Evolutionary conservation across 2,888 invertebrate genomes (phyloP), one percentile per base, ranked within the genome.

Genomic region (Cheilosia vernalis): DNA sequence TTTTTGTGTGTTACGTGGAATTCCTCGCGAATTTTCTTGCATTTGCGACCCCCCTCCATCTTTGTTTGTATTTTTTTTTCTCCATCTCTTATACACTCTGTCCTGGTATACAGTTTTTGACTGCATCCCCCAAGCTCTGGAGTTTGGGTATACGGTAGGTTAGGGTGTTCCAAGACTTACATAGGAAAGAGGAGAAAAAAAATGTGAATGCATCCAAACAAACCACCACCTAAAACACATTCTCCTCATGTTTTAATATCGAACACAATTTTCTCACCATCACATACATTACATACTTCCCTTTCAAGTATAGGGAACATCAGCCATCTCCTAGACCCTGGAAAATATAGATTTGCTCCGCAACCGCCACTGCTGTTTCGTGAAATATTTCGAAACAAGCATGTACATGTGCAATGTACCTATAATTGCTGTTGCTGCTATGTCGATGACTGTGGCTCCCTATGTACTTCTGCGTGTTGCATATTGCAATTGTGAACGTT

Each of bases 1-100:
- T 72, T 85, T 85, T 85, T 85, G 85, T 85, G 77, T 85, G 85
- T 81, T 85, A 85, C 76, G 81, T 85, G 66, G 66, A 85, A 85
- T 81, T 81, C 76, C 67, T 77, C 85, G 85, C 85, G 85, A 72
- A 77, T 72, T 81, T 61, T 77, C 66, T 53, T 80, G 61, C 61
- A 77, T 63, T 81, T 67, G 37, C 64, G 10, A 21, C 61, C 44
- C 61, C 61, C 51, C 13, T 30, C 30, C 47, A 7, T 44, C 7
- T 47, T 9, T 19, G 17, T 19, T n/a, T 6, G 6, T n/a, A 6
- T 6, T 55, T 44, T 55, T 4, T 37, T 44, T 53, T 64, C 42
- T 64, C 33, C 42, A 47, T 63, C 53, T 63, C 63, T 27, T 56
- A 37, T 63, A 49, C 40, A 61, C 49, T 37, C 40, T 63, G 53